phyloP scores from a whole-genome alignment of 2,113 vertebrate genomes.

The Halcyon malimbica region DNA sequence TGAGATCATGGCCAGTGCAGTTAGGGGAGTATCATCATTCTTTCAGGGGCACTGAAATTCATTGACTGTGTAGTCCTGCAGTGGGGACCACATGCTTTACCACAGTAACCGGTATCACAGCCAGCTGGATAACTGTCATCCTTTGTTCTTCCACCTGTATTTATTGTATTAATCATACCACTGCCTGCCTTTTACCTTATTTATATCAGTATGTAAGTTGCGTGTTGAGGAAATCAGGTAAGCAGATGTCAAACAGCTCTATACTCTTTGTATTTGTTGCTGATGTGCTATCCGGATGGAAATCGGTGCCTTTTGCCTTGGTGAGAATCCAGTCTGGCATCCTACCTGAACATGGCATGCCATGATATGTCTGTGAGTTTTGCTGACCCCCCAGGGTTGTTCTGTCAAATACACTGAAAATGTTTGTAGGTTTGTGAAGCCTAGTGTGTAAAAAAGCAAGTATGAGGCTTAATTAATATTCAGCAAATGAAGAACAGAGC shows the following conservation, averaged over 20 bases:
- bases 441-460: background rate
- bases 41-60: background rate
- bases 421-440: background rate
- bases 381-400: background rate
- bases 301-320: background rate
- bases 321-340: background rate
- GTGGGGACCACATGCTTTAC: background rate
- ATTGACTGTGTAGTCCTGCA: background rate
- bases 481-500: background rate
- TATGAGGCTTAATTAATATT: background rate
- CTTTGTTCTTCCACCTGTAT: accelerated
- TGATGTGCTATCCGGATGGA: background rate
- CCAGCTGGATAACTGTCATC: background rate
- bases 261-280: background rate
- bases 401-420: background rate
- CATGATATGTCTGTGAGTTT: background rate
- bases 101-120: background rate
- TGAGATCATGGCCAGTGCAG: too few relatives aligned
- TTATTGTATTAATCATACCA: background rate
- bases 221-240: background rate
- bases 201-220: background rate
- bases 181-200: background rate
- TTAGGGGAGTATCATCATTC: accelerated
- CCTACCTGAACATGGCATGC: background rate
- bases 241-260: background rate